Conservation (phyloP, 64 coral and sea anemone species). For the Montipora efflorescens region DNA sequence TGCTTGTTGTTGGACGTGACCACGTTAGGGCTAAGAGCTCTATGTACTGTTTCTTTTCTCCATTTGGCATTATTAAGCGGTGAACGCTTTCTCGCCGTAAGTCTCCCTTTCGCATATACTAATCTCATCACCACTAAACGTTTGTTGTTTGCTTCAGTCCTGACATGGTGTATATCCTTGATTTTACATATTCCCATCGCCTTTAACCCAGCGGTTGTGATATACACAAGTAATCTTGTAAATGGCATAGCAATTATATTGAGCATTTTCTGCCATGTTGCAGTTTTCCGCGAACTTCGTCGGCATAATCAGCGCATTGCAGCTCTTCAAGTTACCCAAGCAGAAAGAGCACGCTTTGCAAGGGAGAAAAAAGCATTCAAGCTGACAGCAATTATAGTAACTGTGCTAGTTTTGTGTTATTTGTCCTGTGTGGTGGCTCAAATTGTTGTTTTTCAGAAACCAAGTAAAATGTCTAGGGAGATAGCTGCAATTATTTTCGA, state of each 20-base stretch:
- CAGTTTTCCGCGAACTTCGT: not conserved
- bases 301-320: not conserved
- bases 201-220: not conserved
- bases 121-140: not conserved
- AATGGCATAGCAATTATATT: not conserved
- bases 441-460: not conserved
- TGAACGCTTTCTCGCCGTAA: not conserved
- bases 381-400: not conserved
- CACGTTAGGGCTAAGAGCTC: not conserved
- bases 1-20: not conserved
- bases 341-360: not conserved
- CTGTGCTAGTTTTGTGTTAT: not conserved
- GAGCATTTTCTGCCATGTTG: not conserved
- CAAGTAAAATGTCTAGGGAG: not conserved
- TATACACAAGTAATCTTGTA: not conserved
- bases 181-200: not conserved
- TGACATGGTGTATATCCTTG: not conserved
- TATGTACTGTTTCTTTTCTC: not conserved
- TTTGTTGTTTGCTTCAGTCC: not conserved
- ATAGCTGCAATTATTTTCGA: not conserved
- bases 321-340: not conserved
- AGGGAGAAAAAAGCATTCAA: not conserved
- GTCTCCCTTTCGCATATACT: not conserved
- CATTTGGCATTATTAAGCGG: not conserved
- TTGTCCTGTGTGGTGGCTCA: not conserved